Evolutionary conservation across 2,888 invertebrate genomes (phyloP), one percentile per base, ranked within the genome.

Genomic region (Oligia fasciuncula): DNA sequence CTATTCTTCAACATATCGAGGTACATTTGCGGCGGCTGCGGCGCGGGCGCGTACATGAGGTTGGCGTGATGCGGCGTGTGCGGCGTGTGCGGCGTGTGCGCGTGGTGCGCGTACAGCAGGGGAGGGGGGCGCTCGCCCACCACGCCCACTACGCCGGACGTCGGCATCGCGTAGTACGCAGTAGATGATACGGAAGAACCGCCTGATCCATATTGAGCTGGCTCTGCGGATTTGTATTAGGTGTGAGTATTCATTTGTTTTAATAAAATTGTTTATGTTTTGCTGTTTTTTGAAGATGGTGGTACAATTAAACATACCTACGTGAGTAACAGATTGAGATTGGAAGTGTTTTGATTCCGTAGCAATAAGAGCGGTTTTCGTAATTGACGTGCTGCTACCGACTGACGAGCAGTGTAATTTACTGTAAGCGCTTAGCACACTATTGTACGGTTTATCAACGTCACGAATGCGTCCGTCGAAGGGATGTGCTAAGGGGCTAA

Each of bases 1-100:
- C 96, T 93, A 67, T 95, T 95, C 92, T 96, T 96, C 86, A 96
- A 74, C 93, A 97, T 95, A 62, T 97, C 96, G 11, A 96, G 87
- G 80, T 97, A 97, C 19, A 96, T 73, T 71, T 96, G 96, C 8
- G 94, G 93, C 35, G 95, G 95, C 70, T 95, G 96, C 73, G 95
- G 95, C 88, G 95, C 95, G 17, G 95, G 95, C 79, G 95, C 94
- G 29, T 95, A 95, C 95, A 95, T 94, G 9, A 95, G 81, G 85
- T 91, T 92, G 14, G 94, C 87, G 84, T 96, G 95, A 78, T 94
- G 94, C 2, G 95, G 94, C 0, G 95, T 93, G 85, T 94, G 94
- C 0, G 95, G 95, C 5, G 96, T 94, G 88, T 96, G 96, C 4
- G 95, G 95, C 9, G 96, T 94, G 88, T 96, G 96, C 3, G 94